Evolutionary conservation across 2,888 invertebrate genomes (phyloP), one percentile per base, ranked within the genome.

Genomic region (Dolomedes plantarius): DNA sequence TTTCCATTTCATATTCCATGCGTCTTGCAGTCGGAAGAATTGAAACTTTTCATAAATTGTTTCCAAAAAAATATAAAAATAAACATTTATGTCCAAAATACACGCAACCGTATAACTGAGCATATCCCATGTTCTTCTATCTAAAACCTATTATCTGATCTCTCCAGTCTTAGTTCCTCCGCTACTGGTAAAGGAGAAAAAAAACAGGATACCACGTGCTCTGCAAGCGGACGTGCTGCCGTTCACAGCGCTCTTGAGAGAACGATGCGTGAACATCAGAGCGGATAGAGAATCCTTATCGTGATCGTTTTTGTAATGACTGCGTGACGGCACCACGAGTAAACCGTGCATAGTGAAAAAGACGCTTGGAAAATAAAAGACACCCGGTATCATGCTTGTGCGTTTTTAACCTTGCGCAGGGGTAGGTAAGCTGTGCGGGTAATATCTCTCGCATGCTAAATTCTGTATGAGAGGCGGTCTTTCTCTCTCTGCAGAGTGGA

Each of bases 241-340:
- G 56, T 56, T 56, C 23, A 23, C 23, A 23, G 2, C 2, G 16
- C 2, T 23, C 46, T 46, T 2, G 23, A 56, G 3, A 23, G 19
- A 56, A 23, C 5, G 19, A 56, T 56, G 56, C 56, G 56, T 56
- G 56, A 56, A 56, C 56, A 56, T 56, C 56, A 56, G 23, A 23
- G 11, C 56, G 56, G 11, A 56, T 56, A 23, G 23, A 19, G 56
- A 23, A 56, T 56, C 16, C 56, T 23, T 56, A 56, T 23, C 56
- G 56, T 56, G 56, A 56, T 56, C 23, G 56, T 11, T 56, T 23
- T 23, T 5, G 11, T 56, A 56, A 56, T 56, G 23, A 23, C 56
- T 56, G 56, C 56, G 56, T 56, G 56, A 56, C 56, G 19, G 56
- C 19, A 16, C 56, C 16, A 56, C 56, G 56, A 56, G 56, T 56